phyloP scores from a whole-genome alignment of 2,113 vertebrate species.

The Gobius niger region DNA sequence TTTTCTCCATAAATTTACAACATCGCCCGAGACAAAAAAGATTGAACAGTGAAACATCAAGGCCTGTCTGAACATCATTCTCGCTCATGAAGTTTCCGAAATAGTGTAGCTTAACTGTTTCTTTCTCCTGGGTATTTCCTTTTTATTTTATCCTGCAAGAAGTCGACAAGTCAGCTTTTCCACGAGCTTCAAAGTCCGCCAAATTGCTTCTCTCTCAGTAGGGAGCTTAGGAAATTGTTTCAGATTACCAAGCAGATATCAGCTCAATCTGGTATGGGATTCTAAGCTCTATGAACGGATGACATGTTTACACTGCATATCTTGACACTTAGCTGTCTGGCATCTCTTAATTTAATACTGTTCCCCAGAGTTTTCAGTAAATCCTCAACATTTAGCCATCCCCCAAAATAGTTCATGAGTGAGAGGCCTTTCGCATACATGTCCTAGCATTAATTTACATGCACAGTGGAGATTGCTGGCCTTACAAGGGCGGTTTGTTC shows the following conservation, averaged over 20 bases:
- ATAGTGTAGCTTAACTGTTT: background rate
- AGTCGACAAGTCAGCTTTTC: conserved; percentile 11
- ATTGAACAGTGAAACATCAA: conserved; percentile 13
- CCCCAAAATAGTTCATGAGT: conserved; percentile 12
- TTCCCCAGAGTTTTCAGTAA: conserved; percentile 29
- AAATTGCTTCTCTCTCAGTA: conserved; percentile 16
- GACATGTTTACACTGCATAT: conserved; percentile 21
- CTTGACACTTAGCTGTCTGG: conserved; percentile 23
- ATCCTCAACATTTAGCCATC: background rate
- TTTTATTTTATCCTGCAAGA: conserved; percentile 7
- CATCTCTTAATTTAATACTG: conserved; percentile 27
- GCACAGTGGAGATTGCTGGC: conserved; percentile 53
- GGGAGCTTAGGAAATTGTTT: conserved; percentile 25
- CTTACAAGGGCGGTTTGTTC: conserved; percentile 56
- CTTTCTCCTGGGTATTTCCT: background rate
- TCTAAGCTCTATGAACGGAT: conserved; percentile 17
- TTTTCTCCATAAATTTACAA: conserved; percentile 4
- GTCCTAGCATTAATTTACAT: conserved; percentile 54
- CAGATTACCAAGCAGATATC: conserved; percentile 29
- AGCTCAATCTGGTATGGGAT: conserved; percentile 6
- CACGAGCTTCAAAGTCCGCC: conserved; percentile 13
- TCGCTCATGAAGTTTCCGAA: conserved; percentile 10
- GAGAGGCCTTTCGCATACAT: conserved; percentile 13
- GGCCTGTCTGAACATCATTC: conserved; percentile 18
- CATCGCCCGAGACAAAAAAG: conserved; percentile 26